Conservation (phyloP, 2,888 invertebrate species). For the Drosophila ochracea region DNA sequence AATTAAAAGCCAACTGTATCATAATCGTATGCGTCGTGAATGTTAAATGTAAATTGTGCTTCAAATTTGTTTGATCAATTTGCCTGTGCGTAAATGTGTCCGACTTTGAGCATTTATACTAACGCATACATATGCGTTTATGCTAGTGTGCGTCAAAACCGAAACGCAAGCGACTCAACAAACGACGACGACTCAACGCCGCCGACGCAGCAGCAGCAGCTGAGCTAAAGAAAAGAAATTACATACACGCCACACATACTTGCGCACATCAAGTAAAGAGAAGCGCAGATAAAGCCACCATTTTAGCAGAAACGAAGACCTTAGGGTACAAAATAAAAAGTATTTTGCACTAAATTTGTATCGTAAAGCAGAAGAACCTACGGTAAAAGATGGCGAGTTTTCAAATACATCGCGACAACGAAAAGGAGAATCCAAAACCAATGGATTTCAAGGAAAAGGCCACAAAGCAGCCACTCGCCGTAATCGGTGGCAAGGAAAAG, state of each 20-base stretch:
- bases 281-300: conserved; percentile 63
- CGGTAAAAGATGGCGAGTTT: conserved; percentile 88
- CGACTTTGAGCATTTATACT: conserved; percentile 44
- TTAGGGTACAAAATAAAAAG: conserved; percentile 42
- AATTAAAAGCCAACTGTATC: conserved; percentile 53
- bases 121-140: conserved; percentile 37
- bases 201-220: conserved; percentile 60
- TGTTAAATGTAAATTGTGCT: conserved; percentile 48
- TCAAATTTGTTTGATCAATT: conserved; percentile 54
- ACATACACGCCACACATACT: conserved; percentile 29
- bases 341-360: conserved; percentile 1
- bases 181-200: conserved; percentile 37
- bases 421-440: conserved; percentile 87
- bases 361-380: conserved; percentile 6
- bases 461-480: conserved; percentile 68
- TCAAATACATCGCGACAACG: conserved; percentile 91
- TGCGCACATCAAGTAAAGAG: conserved; percentile 48
- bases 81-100: conserved; percentile 47
- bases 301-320: conserved; percentile 51
- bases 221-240: conserved; percentile 48
- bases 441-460: conserved; percentile 48
- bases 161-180: conserved; percentile 55
- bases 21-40: conserved; percentile 42
- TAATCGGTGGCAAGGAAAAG: conserved; percentile 72
- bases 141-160: conserved; percentile 58